Conservation (phyloP, 2,888 invertebrate species). For the Caenorhabditis angaria region DNA sequence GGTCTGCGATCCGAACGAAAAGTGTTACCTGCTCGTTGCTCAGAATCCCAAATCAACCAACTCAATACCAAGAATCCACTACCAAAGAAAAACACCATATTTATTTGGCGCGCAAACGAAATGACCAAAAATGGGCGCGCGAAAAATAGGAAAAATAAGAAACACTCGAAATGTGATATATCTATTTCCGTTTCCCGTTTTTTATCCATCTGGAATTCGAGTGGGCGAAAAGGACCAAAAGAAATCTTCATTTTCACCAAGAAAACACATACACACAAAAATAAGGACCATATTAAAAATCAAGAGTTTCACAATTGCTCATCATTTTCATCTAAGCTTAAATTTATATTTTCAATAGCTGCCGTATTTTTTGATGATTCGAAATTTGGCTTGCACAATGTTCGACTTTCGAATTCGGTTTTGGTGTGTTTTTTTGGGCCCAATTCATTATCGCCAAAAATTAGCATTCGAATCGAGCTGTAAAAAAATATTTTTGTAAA, state of each 20-base stretch:
- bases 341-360: background rate
- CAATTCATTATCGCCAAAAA: slow-evolving; percentile 37
- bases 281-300: background rate
- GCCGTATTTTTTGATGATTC: background rate
- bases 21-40: background rate
- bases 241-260: background rate
- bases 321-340: slow-evolving; percentile 26
- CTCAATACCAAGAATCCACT: background rate
- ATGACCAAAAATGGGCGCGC: background rate
- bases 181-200: too few relatives aligned
- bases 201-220: too few relatives aligned
- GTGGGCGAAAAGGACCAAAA: background rate
- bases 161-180: slow-evolving; percentile 2
- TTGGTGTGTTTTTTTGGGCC: slow-evolving; percentile 16
- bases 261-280: background rate
- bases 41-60: background rate
- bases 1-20: too few relatives aligned
- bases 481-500: background rate
- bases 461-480: slow-evolving; percentile 27
- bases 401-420: slow-evolving; percentile 25
- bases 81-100: background rate
- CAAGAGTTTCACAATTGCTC: slow-evolving; percentile 44
- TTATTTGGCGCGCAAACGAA: background rate
- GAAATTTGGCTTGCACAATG: slow-evolving; percentile 22
- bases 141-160: background rate